These are phyloP conservation scores for Pseudocheirus occidentalis DNA, from an alignment of 2,797 vertebrate genomes.

Conservation along the genomic window DNA sequence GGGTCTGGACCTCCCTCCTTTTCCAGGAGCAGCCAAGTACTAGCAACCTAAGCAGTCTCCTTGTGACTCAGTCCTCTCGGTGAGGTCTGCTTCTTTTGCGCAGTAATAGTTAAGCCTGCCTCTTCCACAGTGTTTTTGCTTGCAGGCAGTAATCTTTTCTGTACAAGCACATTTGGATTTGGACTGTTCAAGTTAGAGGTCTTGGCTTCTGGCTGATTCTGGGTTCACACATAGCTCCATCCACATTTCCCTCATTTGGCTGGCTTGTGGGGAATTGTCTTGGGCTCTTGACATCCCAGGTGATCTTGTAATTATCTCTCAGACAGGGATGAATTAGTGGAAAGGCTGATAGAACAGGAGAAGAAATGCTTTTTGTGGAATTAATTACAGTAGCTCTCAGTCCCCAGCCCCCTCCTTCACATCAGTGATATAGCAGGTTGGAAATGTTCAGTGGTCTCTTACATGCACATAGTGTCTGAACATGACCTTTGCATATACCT, in stretches of 20 bases:
- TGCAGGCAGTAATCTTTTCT: not conserved
- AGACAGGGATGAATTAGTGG: slow-evolving; percentile 1
- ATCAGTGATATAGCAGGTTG: not conserved
- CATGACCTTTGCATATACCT: not conserved
- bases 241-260: not conserved
- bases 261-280: not conserved
- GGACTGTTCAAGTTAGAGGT: not conserved
- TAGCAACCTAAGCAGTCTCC: not conserved
- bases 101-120: not conserved
- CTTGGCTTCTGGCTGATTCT: not conserved
- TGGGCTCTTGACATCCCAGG: not conserved
- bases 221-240: not conserved
- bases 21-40: not conserved
- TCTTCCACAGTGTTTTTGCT: not conserved
- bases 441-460: not conserved
- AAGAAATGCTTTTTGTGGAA: not conserved
- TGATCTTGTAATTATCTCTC: slow-evolving; percentile 1
- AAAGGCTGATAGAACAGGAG: not conserved
- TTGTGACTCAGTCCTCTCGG: slow-evolving; percentile 37
- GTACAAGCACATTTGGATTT: not conserved
- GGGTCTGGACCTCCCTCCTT: not conserved
- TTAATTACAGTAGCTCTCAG: not conserved
- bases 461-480: not conserved
- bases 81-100: slow-evolving; percentile 30
- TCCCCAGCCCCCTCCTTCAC: not conserved